Evolutionary conservation across 2,113 vertebrate species (phyloP).

Genomic region (Isichthys henryi): DNA sequence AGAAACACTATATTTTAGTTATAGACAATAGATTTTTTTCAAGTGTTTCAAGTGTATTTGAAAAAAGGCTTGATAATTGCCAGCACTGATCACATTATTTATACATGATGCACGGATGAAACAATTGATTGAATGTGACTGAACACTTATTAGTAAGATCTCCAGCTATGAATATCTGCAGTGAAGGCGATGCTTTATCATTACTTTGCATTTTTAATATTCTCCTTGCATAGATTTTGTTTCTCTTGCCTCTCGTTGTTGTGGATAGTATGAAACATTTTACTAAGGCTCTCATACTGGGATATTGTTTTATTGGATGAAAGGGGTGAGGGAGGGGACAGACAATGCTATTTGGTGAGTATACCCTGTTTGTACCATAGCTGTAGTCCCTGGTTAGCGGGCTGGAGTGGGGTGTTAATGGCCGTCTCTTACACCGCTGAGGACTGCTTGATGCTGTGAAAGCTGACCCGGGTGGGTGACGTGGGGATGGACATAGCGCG

Average conservation of each 20-base stretch:
- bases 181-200: background rate
- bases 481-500: slow-evolving; percentile 77
- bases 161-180: background rate
- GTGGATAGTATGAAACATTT: background rate
- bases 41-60: background rate
- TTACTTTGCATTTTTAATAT: background rate
- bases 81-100: background rate
- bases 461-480: slow-evolving; percentile 67
- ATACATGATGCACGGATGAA: background rate
- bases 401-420: background rate
- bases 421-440: slow-evolving; percentile 52
- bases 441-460: slow-evolving; percentile 77
- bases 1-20: background rate
- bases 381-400: background rate
- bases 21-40: background rate
- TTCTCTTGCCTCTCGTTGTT: background rate
- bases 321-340: background rate
- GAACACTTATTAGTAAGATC: background rate
- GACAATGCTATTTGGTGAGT: background rate
- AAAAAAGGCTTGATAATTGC: background rate
- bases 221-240: slow-evolving; percentile 12
- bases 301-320: background rate
- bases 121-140: background rate
- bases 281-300: background rate
- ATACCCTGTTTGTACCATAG: slow-evolving; percentile 17